phyloP scores from a whole-genome alignment of 2,888 invertebrate species.

The Hermaeophaga mercurialis region DNA sequence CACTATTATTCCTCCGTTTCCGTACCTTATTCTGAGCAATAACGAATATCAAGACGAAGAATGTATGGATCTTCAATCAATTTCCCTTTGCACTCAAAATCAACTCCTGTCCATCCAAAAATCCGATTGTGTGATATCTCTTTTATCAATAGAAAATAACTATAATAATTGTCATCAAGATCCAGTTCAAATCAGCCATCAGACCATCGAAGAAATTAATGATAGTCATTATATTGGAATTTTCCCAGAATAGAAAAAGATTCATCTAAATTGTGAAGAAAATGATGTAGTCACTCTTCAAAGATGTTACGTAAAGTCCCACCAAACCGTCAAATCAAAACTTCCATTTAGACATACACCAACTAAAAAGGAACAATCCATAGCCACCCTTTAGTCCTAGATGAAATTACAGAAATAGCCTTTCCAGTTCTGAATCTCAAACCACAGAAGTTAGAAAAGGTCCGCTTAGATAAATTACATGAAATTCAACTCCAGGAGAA shows the following conservation, averaged over 20 bases:
- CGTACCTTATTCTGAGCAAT: not conserved
- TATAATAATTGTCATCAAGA: not conserved
- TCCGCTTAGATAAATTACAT: too few species aligned
- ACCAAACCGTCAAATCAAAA: not conserved
- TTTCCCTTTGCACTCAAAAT: not conserved
- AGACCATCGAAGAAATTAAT: constrained; percentile 4
- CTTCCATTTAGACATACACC: not conserved
- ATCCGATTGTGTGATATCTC: not conserved
- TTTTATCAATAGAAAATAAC: not conserved
- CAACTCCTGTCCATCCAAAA: not conserved
- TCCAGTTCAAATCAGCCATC: not conserved
- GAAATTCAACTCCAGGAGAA: too few species aligned
- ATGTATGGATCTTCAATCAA: not conserved
- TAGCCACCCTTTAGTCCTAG: too few species aligned
- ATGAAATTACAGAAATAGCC: too few species aligned
- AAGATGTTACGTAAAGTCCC: not conserved
- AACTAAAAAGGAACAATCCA: too few species aligned
- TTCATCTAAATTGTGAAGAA: not conserved
- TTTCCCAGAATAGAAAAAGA: not conserved
- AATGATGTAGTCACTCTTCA: not conserved
- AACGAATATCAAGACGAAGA: constrained; percentile 1
- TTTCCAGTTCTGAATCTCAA: too few species aligned
- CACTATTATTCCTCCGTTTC: not conserved
- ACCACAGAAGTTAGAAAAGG: too few species aligned
- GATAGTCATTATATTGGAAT: not conserved